A percentile compares a stretch with the other conserved stretches of the same genome.
phyloP scores from a whole-genome alignment of 2,113 vertebrate species.

The Rhinopomastus cyanomelas region DNA sequence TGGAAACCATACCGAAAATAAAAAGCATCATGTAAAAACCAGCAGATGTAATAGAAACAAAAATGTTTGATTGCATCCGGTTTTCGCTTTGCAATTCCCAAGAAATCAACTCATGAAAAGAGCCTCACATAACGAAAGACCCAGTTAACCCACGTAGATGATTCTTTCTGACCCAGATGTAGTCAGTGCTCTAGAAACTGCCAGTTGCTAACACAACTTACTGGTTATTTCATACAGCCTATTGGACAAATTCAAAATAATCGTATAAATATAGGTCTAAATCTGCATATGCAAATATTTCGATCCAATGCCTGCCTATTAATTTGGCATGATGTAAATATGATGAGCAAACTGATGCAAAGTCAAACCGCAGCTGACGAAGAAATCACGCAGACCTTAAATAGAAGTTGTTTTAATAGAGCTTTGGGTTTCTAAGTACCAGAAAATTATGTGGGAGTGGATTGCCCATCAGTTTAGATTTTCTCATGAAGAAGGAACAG shows the following conservation, averaged over 20 bases:
- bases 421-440: not conserved
- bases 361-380: not conserved
- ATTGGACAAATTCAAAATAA: not conserved
- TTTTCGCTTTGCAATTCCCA: not conserved
- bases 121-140: not conserved
- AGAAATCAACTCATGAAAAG: not conserved
- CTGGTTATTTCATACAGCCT: not conserved
- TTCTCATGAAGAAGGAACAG: not conserved
- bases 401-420: not conserved
- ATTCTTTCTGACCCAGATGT: not conserved
- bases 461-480: not conserved
- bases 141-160: not conserved
- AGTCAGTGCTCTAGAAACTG: not conserved
- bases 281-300: conserved; percentile 22
- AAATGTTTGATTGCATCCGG: not conserved
- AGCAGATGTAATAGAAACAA: not conserved
- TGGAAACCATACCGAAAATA: not conserved
- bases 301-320: not conserved
- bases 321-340: not conserved
- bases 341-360: not conserved
- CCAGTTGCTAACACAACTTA: not conserved
- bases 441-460: not conserved
- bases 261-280: not conserved
- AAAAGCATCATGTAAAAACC: not conserved
- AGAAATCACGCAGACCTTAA: not conserved